Evolutionary conservation across 2,113 vertebrate genomes (phyloP).

Genomic region (Rousettus leschenaultii): DNA sequence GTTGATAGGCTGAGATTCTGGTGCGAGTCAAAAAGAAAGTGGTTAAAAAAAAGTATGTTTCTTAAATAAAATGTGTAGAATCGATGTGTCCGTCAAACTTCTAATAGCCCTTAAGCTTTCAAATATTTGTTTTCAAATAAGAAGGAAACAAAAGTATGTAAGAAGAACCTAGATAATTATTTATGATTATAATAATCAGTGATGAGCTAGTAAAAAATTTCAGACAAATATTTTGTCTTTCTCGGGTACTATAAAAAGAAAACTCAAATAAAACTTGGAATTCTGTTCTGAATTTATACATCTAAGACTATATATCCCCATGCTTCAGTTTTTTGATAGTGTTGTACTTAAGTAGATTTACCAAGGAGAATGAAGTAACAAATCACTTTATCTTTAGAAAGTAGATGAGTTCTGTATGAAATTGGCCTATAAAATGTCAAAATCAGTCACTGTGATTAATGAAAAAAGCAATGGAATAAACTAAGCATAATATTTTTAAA

Average conservation of each 20-base stretch:
- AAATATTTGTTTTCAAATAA: background rate
- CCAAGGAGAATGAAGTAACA: slow-evolving; percentile 70
- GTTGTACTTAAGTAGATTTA: background rate
- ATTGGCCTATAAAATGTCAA: slow-evolving; percentile 70
- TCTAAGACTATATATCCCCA: background rate
- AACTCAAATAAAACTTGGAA: background rate
- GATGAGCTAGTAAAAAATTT: background rate
- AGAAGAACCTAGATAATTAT: background rate
- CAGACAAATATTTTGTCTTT: background rate
- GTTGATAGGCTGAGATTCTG: background rate
- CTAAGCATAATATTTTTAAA: slow-evolving; percentile 49
- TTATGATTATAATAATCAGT: background rate
- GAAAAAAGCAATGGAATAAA: slow-evolving; percentile 66
- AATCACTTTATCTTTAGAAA: slow-evolving; percentile 67
- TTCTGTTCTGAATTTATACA: background rate
- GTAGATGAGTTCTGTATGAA: slow-evolving; percentile 69
- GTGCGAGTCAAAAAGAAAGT: background rate
- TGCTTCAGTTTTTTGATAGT: background rate
- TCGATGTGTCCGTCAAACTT: background rate
- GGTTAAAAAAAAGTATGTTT: background rate
- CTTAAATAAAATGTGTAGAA: background rate
- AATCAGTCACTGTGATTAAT: slow-evolving; percentile 69
- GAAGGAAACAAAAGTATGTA: background rate
- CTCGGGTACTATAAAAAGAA: background rate
- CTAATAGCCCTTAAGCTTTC: background rate